phyloP scores from a whole-genome alignment of 92 coral and sea anemone species.

The Desmophyllum pertusum region DNA sequence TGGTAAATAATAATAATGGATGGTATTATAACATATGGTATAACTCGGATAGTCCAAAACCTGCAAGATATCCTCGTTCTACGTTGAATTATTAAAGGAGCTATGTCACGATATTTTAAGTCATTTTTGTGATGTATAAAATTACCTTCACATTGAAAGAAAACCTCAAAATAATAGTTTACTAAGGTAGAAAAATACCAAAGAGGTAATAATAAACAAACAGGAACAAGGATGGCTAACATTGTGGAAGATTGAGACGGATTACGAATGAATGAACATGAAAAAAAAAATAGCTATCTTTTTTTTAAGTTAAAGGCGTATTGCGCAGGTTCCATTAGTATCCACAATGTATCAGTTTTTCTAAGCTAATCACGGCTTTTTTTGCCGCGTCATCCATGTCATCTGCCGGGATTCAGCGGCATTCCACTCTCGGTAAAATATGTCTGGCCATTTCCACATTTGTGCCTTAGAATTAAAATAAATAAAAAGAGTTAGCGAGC shows the following conservation, averaged over 20 bases:
- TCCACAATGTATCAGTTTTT: slow-evolving; percentile 31
- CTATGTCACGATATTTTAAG: not conserved
- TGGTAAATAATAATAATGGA: too few relatives aligned
- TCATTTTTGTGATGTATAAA: not conserved
- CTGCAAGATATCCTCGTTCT: not conserved
- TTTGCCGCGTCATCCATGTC: slow-evolving; percentile 97
- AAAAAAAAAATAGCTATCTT: not conserved
- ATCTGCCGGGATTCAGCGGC: slow-evolving; percentile 85
- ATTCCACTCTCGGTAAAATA: slow-evolving; percentile 86
- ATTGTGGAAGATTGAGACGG: not conserved
- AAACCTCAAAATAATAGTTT: not conserved
- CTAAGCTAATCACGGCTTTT: slow-evolving; percentile 84
- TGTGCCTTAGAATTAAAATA: slow-evolving; percentile 58
- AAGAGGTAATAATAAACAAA: not conserved
- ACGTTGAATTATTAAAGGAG: not conserved
- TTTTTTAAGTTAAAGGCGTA: not conserved
- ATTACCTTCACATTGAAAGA: not conserved
- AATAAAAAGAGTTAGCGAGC: not conserved
- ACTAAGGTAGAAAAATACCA: not conserved
- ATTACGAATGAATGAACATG: not conserved
- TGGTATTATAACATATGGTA: not conserved
- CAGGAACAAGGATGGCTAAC: not conserved
- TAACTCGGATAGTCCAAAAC: not conserved
- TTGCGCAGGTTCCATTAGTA: not conserved
- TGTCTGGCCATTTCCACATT: slow-evolving; percentile 83